Percentiles rank a stretch among this genome's conserved stretches.
Conservation (phyloP, 2,888 invertebrate genomes). For the Thysanoteuthis rhombus region DNA sequence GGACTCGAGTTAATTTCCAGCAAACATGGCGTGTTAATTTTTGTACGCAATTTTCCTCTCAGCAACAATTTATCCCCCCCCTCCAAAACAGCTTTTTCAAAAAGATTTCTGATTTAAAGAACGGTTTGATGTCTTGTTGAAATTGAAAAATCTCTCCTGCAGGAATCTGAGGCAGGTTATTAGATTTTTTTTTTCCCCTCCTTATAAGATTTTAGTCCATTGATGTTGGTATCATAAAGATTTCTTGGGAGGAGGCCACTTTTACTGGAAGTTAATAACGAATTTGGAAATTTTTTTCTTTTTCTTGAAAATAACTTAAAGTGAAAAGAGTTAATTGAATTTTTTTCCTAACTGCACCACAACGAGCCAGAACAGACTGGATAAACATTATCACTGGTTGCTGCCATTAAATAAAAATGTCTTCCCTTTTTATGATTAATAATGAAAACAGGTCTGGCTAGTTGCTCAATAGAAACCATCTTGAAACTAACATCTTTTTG, state of each 20-base stretch:
- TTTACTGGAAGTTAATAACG: neutral
- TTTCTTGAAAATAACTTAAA: neutral
- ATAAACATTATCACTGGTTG: neutral
- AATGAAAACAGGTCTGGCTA: no score
- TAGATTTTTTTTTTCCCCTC: no score
- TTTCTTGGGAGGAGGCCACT: neutral
- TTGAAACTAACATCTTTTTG: no score
- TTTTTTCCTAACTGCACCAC: neutral
- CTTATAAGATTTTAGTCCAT: neutral
- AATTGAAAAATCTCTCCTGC: neutral
- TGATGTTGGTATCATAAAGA: neutral
- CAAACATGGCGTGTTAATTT: neutral
- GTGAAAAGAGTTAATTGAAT: neutral
- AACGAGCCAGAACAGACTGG: neutral
- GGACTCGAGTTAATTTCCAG: neutral
- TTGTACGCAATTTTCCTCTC: neutral
- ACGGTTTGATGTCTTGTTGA: neutral
- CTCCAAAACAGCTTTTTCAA: neutral
- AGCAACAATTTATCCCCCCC: neutral
- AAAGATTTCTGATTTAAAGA: neutral
- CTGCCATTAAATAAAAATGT: neutral
- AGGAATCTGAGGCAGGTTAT: neutral
- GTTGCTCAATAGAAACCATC: no score
- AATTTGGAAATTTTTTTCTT: neutral
- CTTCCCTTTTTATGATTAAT: no score